These are phyloP conservation scores for Emberiza fucata DNA, from an alignment of 2,113 vertebrate genomes.

Conservation along the genomic window DNA sequence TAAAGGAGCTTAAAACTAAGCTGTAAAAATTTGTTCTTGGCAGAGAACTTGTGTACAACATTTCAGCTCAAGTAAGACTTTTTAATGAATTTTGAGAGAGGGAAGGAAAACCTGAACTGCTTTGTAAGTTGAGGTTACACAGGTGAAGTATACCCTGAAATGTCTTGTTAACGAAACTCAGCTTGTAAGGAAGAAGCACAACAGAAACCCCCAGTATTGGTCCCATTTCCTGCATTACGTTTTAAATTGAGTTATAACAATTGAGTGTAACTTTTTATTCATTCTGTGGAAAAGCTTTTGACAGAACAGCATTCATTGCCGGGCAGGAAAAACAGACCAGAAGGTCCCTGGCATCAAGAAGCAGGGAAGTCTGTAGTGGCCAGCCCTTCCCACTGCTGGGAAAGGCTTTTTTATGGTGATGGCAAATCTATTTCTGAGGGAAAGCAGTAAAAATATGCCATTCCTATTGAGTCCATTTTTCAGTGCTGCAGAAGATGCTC, in stretches of 20 bases:
- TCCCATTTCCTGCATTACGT: neutral
- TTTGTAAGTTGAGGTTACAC: neutral
- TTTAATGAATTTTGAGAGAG: conserved; percentile 14
- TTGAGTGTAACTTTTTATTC: neutral
- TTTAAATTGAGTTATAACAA: neutral
- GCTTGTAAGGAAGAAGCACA: neutral
- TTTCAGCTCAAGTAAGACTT: conserved; percentile 36
- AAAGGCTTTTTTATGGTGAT: neutral
- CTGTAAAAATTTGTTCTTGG: conserved; percentile 74
- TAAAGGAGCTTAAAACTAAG: conserved; percentile 58
- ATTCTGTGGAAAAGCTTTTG: conserved; percentile 3
- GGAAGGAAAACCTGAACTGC: neutral
- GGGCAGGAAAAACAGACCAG: neutral
- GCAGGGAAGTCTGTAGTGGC: neutral
- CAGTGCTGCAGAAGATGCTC: neutral
- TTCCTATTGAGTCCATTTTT: neutral
- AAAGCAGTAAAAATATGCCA: neutral
- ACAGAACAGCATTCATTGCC: neutral
- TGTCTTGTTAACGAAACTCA: neutral
- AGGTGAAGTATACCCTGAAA: neutral
- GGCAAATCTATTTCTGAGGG: neutral
- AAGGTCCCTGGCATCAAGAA: neutral
- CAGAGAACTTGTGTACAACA: conserved; percentile 63
- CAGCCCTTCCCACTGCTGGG: neutral
- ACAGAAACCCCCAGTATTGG: neutral